Evolutionary conservation across 2,797 vertebrate genomes (phyloP), one percentile per base, ranked within the genome.

Genomic region (Enteromius mattozi): DNA sequence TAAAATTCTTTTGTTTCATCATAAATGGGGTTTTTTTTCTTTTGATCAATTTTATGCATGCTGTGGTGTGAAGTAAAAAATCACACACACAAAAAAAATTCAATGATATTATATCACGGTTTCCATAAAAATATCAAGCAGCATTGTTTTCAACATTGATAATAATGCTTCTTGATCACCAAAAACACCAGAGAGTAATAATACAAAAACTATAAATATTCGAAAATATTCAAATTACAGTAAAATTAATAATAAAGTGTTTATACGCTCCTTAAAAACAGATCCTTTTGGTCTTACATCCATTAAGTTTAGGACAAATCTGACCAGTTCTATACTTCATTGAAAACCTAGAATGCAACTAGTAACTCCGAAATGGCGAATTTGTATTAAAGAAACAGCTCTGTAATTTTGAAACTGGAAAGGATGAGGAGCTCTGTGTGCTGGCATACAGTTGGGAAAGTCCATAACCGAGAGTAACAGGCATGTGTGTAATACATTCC

Each of bases 401-500:
- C 24, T 35, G 54, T 21, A 59, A 24, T 63, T 72, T 78, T 16
- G 9, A 27, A 35, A 47, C 19, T 21, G 24, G 5, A 78, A 80
- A 37, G 7, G 42, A 80, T 33, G 21, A 37, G 42, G 8, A 51
- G 27, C 33, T 49, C 21, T 54, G 33, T 40, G 69, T 82, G 24
- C 45, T 86, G 76, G 63, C 65, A 49, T 54, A 33, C 42, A 59
- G 45, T 75, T 76, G 33, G 76, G 82, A 83, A 86, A 86, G 70
- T 88, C 71, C 65, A 72, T 54, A 69, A 80, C 66, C 16, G 69
- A 59, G 75, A 33, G 63, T 74, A 79, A 68, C 75, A n/a, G 63
- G 37, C 79, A 68, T 80, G 56, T 49, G 24, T 37, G 63, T 76
- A 82, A 82, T 76, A 75, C 81, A 88, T 88, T 88, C 86, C 72